A percentile compares a stretch with the other conserved stretches of the same genome.
phyloP scores from a whole-genome alignment of 2,888 invertebrate genomes.

The Tyria jacobaeae region DNA sequence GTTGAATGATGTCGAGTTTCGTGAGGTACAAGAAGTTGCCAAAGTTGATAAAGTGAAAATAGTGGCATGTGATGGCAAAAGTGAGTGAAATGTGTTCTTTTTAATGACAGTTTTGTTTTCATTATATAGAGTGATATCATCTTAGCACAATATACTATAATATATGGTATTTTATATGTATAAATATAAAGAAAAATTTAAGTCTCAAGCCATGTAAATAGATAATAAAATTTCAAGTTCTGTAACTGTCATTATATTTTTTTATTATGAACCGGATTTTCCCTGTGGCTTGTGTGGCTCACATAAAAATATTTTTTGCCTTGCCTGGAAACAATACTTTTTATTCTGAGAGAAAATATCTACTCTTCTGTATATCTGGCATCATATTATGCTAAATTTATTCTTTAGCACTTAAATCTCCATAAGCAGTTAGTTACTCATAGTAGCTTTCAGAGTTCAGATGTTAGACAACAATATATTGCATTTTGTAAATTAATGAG shows the following conservation, averaged over 20 bases:
- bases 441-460: no score
- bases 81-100: constrained; percentile 81
- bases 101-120: constrained; percentile 2
- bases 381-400: no score
- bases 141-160: neutral
- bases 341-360: no score
- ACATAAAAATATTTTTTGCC: no score
- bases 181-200: neutral
- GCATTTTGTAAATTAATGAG: no score
- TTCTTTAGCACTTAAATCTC: no score
- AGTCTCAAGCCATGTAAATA: neutral
- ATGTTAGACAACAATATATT: no score
- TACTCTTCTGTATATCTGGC: no score
- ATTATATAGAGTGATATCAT: neutral
- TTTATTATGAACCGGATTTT: neutral
- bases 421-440: no score
- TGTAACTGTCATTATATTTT: neutral
- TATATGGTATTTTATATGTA: neutral
- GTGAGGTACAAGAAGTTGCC: constrained; percentile 97
- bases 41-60: constrained; percentile 98
- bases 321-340: no score
- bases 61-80: constrained; percentile 99
- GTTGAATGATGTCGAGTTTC: constrained; percentile 98
- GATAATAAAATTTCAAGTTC: neutral
- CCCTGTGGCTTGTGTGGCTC: no score